Conservation (phyloP, 1,140 invertebrate species). For the Sycophaga agraensis region DNA sequence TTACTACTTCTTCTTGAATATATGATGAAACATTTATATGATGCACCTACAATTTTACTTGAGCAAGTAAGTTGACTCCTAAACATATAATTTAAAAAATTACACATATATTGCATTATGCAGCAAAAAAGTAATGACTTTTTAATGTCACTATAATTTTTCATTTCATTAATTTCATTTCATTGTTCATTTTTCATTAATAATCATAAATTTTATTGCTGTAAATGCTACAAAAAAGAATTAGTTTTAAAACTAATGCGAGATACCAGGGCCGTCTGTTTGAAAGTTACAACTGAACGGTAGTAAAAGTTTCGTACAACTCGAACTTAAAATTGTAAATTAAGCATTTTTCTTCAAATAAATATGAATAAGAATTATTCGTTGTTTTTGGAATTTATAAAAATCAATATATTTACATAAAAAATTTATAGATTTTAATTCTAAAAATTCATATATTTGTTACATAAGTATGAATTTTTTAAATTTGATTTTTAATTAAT, state of each 20-base stretch:
- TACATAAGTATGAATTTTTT: no score
- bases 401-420: no score
- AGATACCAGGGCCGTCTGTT: constrained; percentile 55
- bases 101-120: constrained; percentile 26
- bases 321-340: no score
- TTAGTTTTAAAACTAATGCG: constrained; percentile 33
- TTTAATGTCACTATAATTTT: constrained; percentile 16
- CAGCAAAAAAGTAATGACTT: background rate
- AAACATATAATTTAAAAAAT: background rate
- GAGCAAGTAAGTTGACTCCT: constrained; percentile 66
- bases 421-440: no score
- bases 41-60: constrained; percentile 74
- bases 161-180: constrained; percentile 24
- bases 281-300: constrained; percentile 53
- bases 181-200: constrained; percentile 19
- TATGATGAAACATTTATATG: constrained; percentile 92
- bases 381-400: no score
- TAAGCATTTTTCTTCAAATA: no score
- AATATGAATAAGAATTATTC: no score
- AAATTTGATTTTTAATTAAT: no score
- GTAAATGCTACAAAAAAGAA: constrained; percentile 42
- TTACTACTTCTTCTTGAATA: constrained; percentile 91
- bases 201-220: constrained; percentile 9
- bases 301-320: constrained; percentile 54
- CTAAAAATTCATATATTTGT: no score